phyloP scores from a whole-genome alignment of 1,140 invertebrate genomes.

The Hermetia illucens region DNA sequence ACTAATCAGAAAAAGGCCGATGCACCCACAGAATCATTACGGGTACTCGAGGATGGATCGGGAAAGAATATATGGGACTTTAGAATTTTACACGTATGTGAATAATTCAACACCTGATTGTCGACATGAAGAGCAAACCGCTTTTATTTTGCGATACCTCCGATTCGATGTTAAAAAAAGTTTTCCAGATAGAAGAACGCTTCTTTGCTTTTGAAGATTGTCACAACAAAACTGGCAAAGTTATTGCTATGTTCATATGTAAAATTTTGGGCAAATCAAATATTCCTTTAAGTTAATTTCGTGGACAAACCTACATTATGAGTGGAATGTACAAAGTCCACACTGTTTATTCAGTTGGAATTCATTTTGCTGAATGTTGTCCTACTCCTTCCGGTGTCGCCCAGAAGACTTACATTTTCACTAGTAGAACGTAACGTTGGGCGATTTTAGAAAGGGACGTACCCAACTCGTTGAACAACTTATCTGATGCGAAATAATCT shows the following conservation, averaged over 20 bases:
- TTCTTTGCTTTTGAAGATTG: background rate
- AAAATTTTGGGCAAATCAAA: background rate
- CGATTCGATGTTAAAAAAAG: background rate
- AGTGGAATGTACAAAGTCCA: background rate
- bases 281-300: background rate
- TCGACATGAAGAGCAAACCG: slow-evolving; percentile 2
- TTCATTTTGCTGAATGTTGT: slow-evolving; percentile 1
- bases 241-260: background rate
- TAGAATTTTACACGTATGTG: background rate
- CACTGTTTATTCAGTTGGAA: background rate
- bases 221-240: slow-evolving; percentile 1
- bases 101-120: slow-evolving; percentile 2
- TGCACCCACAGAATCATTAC: no score
- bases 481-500: slow-evolving; percentile 3
- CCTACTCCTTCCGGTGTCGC: background rate
- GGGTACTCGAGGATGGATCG: no score
- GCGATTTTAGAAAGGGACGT: background rate
- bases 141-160: slow-evolving; percentile 2
- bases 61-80: no score
- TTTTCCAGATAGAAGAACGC: background rate
- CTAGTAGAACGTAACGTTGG: slow-evolving; percentile 2
- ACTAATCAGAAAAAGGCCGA: no score
- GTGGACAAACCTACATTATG: slow-evolving; percentile 1
- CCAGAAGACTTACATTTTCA: background rate
- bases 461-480: background rate